Base-by-base conservation (phyloP, 2,888 invertebrate species). In the Troides oblongomaculatus region DNA sequence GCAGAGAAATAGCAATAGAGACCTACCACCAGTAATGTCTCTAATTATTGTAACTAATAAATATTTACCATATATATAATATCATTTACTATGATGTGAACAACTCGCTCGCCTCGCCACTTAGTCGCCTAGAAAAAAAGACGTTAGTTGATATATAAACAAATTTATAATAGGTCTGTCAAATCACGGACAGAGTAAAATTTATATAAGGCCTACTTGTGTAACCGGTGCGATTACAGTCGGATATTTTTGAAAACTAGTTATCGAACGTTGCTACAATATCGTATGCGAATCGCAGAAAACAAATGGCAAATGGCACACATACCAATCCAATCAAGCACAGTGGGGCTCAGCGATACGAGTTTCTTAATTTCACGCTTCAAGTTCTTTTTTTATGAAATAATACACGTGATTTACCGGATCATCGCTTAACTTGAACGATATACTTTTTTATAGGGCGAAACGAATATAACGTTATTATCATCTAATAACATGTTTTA, bases 331-430 rank as follows among this genome's bases (percentile, higher is more conserved):
- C 77, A 77, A 79, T 82, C 76, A 79, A 79, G 80, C 79, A 80
- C 78, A 82, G 81, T 81, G 78, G 77, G 78, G 69, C 72, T 76
- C 73, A 79, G 77, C 75, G 74, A 75, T 74, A 76, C 72, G 76
- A 79, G 63, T 78, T 79, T 78, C 79, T 78, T 77, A 80, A 85
- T 82, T 84, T 83, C 81, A 84, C 78, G 82, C 78, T 78, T 74
- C 73, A 76, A 75, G 74, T 70, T 68, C 67, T 72, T 74, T 53
- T 77, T 75, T 73, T 74, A 72, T 67, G 64, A 67, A 75, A 62
- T 17, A 62, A 68, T 64, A 64, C 62, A 46, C 53, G 56, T 60
- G 62, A 71, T 71, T 46, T 63, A 64, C 65, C 64, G 62, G 59
- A 58, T 57, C 65, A 58, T 23, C 57, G 57, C 12, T 58, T 58